Conservation (phyloP, 2,113 vertebrate species). For the Esox niger region DNA sequence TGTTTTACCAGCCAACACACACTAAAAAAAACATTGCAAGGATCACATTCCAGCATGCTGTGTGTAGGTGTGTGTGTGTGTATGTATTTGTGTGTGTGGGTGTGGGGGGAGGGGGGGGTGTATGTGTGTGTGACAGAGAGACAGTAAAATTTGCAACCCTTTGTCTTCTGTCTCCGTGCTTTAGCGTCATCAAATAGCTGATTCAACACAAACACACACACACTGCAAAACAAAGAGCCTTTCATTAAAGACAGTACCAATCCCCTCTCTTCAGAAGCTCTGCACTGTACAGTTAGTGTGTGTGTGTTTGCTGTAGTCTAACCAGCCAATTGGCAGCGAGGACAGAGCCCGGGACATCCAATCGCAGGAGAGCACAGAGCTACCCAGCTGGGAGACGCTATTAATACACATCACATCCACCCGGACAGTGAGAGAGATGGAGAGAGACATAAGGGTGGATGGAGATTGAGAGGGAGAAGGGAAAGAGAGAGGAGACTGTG, state of each 20-base stretch:
- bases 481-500: no score
- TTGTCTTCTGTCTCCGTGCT: conserved; percentile 56
- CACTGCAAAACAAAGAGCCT: background rate
- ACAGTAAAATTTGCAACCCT: conserved; percentile 36
- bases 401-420: background rate
- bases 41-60: no score
- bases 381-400: background rate
- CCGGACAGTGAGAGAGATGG: background rate
- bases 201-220: conserved; percentile 28
- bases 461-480: no score
- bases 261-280: background rate
- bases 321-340: no score
- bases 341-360: no score
- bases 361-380: background rate
- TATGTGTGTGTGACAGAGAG: conserved; percentile 16
- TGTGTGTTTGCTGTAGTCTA: no score
- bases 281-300: no score
- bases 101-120: no score
- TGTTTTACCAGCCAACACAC: no score
- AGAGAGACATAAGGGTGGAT: background rate
- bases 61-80: conserved; percentile 55
- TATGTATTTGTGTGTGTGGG: conserved; percentile 25
- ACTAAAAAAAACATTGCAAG: no score
- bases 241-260: background rate
- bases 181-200: conserved; percentile 57